Percentiles rank a stretch among this genome's conserved stretches.
These are phyloP conservation scores for Zaprionus vittiger DNA, from an alignment of 1,140 invertebrate species.

Conservation along the genomic window DNA sequence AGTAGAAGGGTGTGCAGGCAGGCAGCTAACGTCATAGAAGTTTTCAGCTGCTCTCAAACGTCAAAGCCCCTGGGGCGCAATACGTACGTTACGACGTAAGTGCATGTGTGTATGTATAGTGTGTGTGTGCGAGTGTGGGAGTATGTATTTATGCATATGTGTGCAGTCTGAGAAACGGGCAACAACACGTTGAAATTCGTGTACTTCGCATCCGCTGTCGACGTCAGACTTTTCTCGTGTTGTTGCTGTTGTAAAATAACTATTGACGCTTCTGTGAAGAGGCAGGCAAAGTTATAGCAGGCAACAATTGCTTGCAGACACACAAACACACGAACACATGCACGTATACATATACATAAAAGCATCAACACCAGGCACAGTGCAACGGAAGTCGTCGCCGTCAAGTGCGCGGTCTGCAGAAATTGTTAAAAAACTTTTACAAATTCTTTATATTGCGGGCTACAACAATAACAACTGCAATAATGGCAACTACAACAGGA, in stretches of 20 bases:
- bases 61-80: slow-evolving; percentile 59
- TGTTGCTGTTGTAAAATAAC: slow-evolving; percentile 64
- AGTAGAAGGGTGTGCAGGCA: neutral
- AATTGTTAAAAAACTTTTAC: slow-evolving; percentile 76
- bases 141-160: slow-evolving; percentile 18
- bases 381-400: slow-evolving; percentile 76
- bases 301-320: slow-evolving; percentile 24
- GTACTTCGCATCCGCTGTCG: slow-evolving; percentile 65
- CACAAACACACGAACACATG: slow-evolving; percentile 3
- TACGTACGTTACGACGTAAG: slow-evolving; percentile 16
- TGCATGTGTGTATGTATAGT: neutral
- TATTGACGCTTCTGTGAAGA: slow-evolving; percentile 73
- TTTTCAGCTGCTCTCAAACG: slow-evolving; percentile 64
- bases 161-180: slow-evolving; percentile 47
- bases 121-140: neutral
- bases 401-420: slow-evolving; percentile 70
- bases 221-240: slow-evolving; percentile 29
- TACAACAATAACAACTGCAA: slow-evolving; percentile 76
- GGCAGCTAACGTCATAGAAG: slow-evolving; percentile 59
- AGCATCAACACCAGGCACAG: slow-evolving; percentile 77
- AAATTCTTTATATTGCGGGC: slow-evolving; percentile 70
- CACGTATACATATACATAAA: slow-evolving; percentile 60
- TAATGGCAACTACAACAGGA: slow-evolving; percentile 67
- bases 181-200: slow-evolving; percentile 62
- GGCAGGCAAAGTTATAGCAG: slow-evolving; percentile 60